Conservation (phyloP, 1,140 invertebrate genomes). For the Pogonomyrmex barbatus region DNA sequence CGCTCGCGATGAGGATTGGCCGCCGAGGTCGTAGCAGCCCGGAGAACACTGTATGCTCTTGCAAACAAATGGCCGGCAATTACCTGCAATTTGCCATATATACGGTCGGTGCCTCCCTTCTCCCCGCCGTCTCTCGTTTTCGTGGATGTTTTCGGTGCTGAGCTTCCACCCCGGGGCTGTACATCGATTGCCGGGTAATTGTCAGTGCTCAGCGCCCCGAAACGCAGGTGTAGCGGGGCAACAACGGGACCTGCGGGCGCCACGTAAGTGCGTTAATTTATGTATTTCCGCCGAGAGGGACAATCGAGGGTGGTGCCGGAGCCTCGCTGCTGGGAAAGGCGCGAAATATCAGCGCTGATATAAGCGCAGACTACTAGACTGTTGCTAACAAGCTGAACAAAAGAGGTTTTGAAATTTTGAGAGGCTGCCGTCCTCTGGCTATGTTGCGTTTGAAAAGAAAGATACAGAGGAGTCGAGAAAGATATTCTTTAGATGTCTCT, state of each 20-base stretch:
- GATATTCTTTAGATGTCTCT: background rate
- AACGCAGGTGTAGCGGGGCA: slow-evolving; percentile 81
- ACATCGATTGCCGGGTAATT: slow-evolving; percentile 85
- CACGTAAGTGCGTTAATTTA: slow-evolving; percentile 82
- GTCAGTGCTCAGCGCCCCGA: slow-evolving; percentile 84
- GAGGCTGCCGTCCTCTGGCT: background rate
- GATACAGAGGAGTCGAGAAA: background rate
- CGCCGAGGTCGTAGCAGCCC: slow-evolving; percentile 32
- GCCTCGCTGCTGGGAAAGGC: slow-evolving; percentile 48
- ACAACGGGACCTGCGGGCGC: slow-evolving; percentile 75
- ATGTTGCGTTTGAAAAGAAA: background rate
- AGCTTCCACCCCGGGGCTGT: slow-evolving; percentile 80
- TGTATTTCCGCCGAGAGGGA: slow-evolving; percentile 76
- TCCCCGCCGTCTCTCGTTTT: slow-evolving; percentile 75
- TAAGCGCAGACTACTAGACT: slow-evolving; percentile 33
- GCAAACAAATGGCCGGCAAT: slow-evolving; percentile 84
- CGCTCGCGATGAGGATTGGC: slow-evolving; percentile 33
- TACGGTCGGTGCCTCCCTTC: slow-evolving; percentile 50
- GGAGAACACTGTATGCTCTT: slow-evolving; percentile 77
- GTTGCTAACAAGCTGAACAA: slow-evolving; percentile 50
- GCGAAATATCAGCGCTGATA: slow-evolving; percentile 59
- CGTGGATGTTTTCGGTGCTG: slow-evolving; percentile 77
- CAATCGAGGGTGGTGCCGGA: slow-evolving; percentile 45
- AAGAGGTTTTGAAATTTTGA: background rate
- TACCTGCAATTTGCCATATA: slow-evolving; percentile 83